Conservation (phyloP, 2,888 invertebrate genomes). For the Anagyrus pseudococci region DNA sequence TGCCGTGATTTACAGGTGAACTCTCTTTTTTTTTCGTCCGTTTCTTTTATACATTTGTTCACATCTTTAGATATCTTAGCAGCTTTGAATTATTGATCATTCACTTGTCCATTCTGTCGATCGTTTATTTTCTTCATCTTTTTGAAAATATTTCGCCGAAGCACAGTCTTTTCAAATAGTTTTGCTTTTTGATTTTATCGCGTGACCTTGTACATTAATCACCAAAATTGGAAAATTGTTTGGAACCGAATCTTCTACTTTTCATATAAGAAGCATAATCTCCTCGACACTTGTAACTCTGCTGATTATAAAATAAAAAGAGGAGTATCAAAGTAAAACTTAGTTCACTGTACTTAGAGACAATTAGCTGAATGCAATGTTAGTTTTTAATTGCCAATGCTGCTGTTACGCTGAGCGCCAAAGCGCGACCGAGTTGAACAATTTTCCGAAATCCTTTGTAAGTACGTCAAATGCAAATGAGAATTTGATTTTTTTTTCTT, state of each 20-base stretch:
- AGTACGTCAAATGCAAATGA: neutral
- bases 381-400: too few relatives aligned
- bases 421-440: neutral
- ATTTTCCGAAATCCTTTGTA: conserved; percentile 18
- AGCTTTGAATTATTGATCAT: neutral
- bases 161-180: conserved; percentile 5
- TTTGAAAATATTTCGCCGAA: conserved; percentile 11
- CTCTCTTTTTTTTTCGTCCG: conserved; percentile 12
- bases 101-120: neutral
- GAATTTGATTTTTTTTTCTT: neutral
- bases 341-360: neutral
- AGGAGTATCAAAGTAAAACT: neutral
- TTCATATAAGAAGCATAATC: neutral
- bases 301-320: too few relatives aligned
- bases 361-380: neutral
- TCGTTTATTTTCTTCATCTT: conserved; percentile 5
- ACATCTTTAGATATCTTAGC: conserved; percentile 8
- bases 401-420: neutral
- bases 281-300: neutral
- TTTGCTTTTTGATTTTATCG: conserved; percentile 19
- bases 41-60: conserved; percentile 21
- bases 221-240: conserved; percentile 20
- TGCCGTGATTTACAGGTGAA: conserved; percentile 31
- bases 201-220: conserved; percentile 4
- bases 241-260: neutral